phyloP scores from a whole-genome alignment of 2,888 invertebrate genomes.

The Eristalinus sepulchralis region DNA sequence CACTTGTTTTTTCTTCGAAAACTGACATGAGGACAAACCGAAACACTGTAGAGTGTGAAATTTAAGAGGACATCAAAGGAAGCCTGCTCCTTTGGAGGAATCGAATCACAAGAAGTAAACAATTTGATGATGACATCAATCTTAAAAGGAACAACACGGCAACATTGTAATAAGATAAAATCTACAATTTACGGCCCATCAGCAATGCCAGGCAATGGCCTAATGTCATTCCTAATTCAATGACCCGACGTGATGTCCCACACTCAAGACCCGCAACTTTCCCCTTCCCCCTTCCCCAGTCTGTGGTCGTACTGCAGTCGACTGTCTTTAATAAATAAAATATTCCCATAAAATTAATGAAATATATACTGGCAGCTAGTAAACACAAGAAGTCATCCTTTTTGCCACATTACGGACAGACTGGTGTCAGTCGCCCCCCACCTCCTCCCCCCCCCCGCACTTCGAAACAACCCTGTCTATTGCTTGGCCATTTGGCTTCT shows the following conservation, averaged over 20 bases:
- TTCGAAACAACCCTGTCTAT: slow-evolving; percentile 16
- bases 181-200: background rate
- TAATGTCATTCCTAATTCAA: background rate
- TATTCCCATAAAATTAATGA: slow-evolving; percentile 57
- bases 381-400: slow-evolving; percentile 52
- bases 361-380: slow-evolving; percentile 50
- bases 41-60: background rate
- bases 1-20: too few relatives aligned
- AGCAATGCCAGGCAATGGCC: background rate
- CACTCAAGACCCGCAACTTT: background rate
- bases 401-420: slow-evolving; percentile 53
- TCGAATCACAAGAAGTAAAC: background rate
- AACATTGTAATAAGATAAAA: background rate
- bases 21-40: too few relatives aligned
- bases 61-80: background rate
- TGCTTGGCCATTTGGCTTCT: slow-evolving; percentile 16
- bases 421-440: background rate
- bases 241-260: slow-evolving; percentile 5
- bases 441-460: background rate
- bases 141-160: background rate
- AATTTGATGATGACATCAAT: background rate
- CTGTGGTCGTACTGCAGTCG: slow-evolving; percentile 7
- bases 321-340: slow-evolving; percentile 57
- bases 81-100: background rate
- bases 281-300: background rate